phyloP scores from a whole-genome alignment of 2,113 vertebrate genomes.

The Scomber japonicus region DNA sequence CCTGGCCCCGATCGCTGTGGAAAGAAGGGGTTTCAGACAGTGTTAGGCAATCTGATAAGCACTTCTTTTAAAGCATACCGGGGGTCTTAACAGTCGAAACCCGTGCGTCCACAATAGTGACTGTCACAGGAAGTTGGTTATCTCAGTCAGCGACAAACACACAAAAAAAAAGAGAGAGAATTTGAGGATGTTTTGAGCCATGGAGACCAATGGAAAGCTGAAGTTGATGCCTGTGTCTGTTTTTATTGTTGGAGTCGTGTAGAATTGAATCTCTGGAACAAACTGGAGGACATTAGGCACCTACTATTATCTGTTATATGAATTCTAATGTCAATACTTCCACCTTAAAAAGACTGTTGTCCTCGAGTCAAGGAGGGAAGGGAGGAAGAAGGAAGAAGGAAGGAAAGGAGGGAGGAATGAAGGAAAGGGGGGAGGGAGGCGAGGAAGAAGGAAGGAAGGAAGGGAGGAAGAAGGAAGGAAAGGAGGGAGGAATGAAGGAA shows the following conservation, averaged over 20 bases:
- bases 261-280: background rate
- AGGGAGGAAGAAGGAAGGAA: too few relatives aligned
- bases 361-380: too few relatives aligned
- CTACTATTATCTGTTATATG: background rate
- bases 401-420: too few relatives aligned
- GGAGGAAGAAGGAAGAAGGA: too few relatives aligned
- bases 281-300: background rate
- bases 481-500: too few relatives aligned
- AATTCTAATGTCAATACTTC: background rate
- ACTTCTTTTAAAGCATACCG: background rate
- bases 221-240: background rate
- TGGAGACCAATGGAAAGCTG: background rate
- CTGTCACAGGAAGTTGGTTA: too few relatives aligned
- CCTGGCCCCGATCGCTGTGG: too few relatives aligned
- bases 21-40: too few relatives aligned
- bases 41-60: too few relatives aligned
- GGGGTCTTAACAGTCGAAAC: background rate
- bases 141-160: background rate
- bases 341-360: background rate
- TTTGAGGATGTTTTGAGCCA: background rate
- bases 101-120: too few relatives aligned
- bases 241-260: background rate
- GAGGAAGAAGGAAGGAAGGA: too few relatives aligned
- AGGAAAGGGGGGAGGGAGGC: too few relatives aligned
- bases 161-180: background rate